These are phyloP conservation scores for Unio delphinus DNA, from an alignment of 2,888 invertebrate genomes.

Conservation along the genomic window DNA sequence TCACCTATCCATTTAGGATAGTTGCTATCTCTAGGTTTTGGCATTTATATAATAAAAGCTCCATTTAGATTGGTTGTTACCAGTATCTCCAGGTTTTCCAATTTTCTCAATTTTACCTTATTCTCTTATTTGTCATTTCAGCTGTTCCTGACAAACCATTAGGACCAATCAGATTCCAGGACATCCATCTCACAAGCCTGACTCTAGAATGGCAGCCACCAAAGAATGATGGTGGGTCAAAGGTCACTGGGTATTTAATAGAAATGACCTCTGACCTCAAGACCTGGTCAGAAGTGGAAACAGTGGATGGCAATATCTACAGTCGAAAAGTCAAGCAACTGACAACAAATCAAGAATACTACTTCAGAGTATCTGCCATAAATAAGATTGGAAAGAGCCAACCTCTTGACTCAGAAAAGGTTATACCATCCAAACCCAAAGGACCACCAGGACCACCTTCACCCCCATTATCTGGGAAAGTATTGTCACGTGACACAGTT, in stretches of 20 bases:
- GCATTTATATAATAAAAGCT: too few relatives aligned
- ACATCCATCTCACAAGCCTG: conserved; percentile 50
- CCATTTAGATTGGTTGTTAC: too few relatives aligned
- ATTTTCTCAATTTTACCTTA: neutral
- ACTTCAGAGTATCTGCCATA: conserved; percentile 68
- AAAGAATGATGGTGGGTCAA: conserved; percentile 67
- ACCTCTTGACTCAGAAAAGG: conserved; percentile 55
- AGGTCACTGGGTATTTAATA: conserved; percentile 67
- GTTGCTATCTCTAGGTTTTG: too few relatives aligned
- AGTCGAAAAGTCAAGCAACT: conserved; percentile 59
- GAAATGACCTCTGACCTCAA: conserved; percentile 76
- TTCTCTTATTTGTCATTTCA: conserved; percentile 17
- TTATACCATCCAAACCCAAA: conserved; percentile 51
- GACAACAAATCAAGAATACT: conserved; percentile 57
- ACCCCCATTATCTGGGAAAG: conserved; percentile 71
- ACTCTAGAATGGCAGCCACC: conserved; percentile 71
- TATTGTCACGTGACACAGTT: conserved; percentile 73
- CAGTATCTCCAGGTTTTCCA: too few relatives aligned
- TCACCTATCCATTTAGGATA: too few relatives aligned
- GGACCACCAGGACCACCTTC: conserved; percentile 66
- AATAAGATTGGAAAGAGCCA: conserved; percentile 64
- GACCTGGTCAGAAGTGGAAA: conserved; percentile 92
- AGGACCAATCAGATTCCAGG: conserved; percentile 57
- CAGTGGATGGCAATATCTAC: conserved; percentile 80
- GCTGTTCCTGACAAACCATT: conserved; percentile 62